Evolutionary conservation across 2,888 invertebrate species (phyloP), one percentile per base, ranked within the genome.

Genomic region (Heliconius sara): DNA sequence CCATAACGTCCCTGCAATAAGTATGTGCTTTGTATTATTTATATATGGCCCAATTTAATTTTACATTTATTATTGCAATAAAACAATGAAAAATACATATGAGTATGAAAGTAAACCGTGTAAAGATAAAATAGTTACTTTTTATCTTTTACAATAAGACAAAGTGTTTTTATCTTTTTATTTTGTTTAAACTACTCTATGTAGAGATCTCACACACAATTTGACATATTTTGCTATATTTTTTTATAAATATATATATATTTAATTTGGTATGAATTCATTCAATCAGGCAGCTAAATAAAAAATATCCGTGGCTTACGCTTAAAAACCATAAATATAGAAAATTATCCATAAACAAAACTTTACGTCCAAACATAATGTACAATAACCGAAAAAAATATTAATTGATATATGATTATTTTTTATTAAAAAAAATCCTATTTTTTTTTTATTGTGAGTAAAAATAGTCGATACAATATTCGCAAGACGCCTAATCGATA

Each of bases 281-380:
- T 73, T 73, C 34, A 73, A 77, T 72, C 76, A 77, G 79, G 80
- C 80, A 78, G 80, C 80, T 80, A 74, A 72, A 22, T 12, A 27
- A 73, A 73, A 34, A 73, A 34, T 60, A 25, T 57, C 34, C 34
- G 34, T n/a, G 72, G 57, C 57, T 72, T 34, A 57, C 60, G 34
- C n/a, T 60, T 39, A 25, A 73, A 39, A 73, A 73, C 22, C 60
- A n/a, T 60, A 72, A 72, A 57, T 72, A 34, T 72, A 47, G 47
- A 72, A 27, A 5, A 19, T 72, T 77, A 72, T 65, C 72, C 63
- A 77, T 65, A 63, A 71, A 77, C 27, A 65, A 57, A 63, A 34
- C 43, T 80, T 81, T 67, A 81, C 81, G 81, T 81, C 81, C 81
- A 81, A 79, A 76, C 77, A 80, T 60, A 80, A 77, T 81, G 79